Base-by-base conservation (phyloP, 1,140 invertebrate species). In the Danaus melanippus region DNA sequence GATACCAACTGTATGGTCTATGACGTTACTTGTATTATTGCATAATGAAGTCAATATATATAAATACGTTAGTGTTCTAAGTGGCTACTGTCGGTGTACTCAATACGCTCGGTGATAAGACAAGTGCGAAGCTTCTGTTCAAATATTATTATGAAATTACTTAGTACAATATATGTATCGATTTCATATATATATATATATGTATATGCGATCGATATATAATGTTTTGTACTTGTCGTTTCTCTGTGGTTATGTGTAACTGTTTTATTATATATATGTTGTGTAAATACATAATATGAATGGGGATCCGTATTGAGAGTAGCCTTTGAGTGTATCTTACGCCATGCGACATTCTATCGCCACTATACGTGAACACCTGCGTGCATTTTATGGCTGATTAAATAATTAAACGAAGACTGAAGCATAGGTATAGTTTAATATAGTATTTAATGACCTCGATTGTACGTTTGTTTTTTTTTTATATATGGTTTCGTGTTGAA, bases 331-430 rank as follows among this genome's bases (percentile, higher is more conserved):
- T 58, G 68, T 63, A 62, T 62, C 63, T 73, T 70, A 60, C 53
- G 52, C 40, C 41, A 21, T 50, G 48, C 53, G 53, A 55, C 53
- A 57, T 46, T 53, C 46, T 40, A 53, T 39, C 46, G 49, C 50
- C 17, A 32, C 45, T 58, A 58, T 42, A 53, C 15, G 42, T 48
- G 42, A 32, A 15, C 42, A 51, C 32, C 48, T 45, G 58, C 49
- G 42, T 46, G 53, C 56, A 44, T 65, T 65, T 52, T 61, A 69
- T 73, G 74, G 73, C 76, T 82, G 79, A 80, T 76, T 64, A 78
- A 79, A 77, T 83, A 79, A 81, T 73, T 72, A 81, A 83, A 82
- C 69, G 73, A 85, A 85, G 82, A 85, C 82, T 85, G 82, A 85
- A 77, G 80, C 69, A 76, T 85, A 85, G 80, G 67, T 82, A 80